Percentiles rank a stretch among this genome's conserved stretches.
These are phyloP conservation scores for Hyles euphorbiae DNA, from an alignment of 1,140 invertebrate genomes.

Conservation along the genomic window DNA sequence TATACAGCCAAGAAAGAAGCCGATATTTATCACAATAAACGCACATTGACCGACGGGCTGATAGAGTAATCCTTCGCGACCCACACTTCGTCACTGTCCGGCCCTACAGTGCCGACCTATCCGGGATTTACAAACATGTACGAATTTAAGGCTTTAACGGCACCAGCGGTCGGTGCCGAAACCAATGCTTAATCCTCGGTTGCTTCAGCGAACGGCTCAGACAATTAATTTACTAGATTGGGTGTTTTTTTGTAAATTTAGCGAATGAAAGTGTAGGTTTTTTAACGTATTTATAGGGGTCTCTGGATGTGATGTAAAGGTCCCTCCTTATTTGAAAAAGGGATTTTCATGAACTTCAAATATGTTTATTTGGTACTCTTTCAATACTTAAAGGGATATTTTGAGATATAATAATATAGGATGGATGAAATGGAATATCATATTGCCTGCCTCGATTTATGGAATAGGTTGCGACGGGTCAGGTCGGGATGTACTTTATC, in stretches of 20 bases:
- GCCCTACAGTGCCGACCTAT: constrained; percentile 33
- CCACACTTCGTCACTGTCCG: constrained; percentile 61
- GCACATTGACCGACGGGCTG: constrained; percentile 17
- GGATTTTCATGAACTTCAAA: no score
- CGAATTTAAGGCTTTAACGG: constrained; percentile 44
- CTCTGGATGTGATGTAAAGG: no score
- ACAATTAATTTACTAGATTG: constrained; percentile 16
- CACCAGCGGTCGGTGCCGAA: constrained; percentile 35
- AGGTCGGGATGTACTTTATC: no score
- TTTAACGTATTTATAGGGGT: no score
- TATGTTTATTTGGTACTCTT: no score
- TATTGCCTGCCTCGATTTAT: no score
- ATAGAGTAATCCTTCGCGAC: constrained; percentile 38
- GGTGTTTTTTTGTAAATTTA: neutral
- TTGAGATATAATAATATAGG: no score
- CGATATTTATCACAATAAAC: constrained; percentile 28
- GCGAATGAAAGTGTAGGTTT: no score
- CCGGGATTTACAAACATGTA: constrained; percentile 56
- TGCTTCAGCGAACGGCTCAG: constrained; percentile 12
- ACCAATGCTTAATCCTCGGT: constrained; percentile 25
- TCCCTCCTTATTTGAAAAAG: no score
- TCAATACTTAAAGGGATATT: no score
- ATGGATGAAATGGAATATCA: no score
- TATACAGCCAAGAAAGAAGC: constrained; percentile 1
- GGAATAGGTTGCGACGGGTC: no score